These are phyloP conservation scores for Andrena haemorrhoa DNA, from an alignment of 2,888 invertebrate genomes.

Conservation along the genomic window DNA sequence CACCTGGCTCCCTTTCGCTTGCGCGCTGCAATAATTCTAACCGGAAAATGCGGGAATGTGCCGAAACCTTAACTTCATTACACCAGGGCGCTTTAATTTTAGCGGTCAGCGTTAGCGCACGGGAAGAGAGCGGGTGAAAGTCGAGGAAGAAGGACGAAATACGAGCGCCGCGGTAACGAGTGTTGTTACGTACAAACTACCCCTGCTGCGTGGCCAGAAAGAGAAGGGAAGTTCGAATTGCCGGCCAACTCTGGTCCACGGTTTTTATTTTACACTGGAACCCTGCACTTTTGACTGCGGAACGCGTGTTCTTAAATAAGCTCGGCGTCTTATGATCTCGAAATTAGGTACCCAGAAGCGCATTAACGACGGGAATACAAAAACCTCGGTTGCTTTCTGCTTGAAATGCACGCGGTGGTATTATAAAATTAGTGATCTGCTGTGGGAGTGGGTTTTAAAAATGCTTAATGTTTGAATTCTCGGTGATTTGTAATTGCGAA, in stretches of 20 bases:
- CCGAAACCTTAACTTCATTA: slow-evolving; percentile 78
- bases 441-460: no score
- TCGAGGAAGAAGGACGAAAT: slow-evolving; percentile 29
- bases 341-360: slow-evolving; percentile 6
- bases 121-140: not conserved
- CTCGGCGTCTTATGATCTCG: slow-evolving; percentile 7
- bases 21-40: slow-evolving; percentile 44
- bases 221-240: slow-evolving; percentile 35
- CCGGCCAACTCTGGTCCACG: not conserved
- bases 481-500: no score
- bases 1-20: slow-evolving; percentile 24
- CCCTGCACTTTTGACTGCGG: slow-evolving; percentile 25
- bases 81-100: slow-evolving; percentile 75
- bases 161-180: slow-evolving; percentile 50
- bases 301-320: slow-evolving; percentile 22
- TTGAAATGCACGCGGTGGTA: not conserved
- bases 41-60: slow-evolving; percentile 75
- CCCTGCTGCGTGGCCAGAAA: slow-evolving; percentile 1
- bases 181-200: slow-evolving; percentile 54
- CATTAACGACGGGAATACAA: not conserved
- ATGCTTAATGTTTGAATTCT: no score
- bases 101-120: slow-evolving; percentile 33
- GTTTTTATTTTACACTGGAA: slow-evolving; percentile 15
- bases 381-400: not conserved
- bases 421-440: not conserved